Conservation (phyloP, 2,113 vertebrate genomes). For the Desmodus rotundus region DNA sequence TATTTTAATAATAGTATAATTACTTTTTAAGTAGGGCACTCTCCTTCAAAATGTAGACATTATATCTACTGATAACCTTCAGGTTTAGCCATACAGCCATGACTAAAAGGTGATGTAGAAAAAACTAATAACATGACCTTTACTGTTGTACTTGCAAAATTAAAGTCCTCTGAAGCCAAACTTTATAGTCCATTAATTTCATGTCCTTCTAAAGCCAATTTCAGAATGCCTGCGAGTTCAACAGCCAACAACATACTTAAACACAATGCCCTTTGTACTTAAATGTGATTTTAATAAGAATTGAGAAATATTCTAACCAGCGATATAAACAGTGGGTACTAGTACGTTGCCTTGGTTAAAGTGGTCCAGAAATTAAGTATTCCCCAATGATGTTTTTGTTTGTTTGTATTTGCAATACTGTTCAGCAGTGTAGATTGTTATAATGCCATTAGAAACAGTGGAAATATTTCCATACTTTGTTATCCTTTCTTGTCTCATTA, state of each 20-base stretch:
- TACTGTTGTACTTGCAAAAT: constrained; percentile 3
- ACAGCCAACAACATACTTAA: not conserved
- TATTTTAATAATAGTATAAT: not conserved
- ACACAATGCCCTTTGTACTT: not conserved
- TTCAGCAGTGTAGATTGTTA: not conserved
- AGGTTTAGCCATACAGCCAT: not conserved
- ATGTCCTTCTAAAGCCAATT: not conserved
- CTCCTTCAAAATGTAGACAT: not conserved
- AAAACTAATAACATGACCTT: constrained; percentile 21
- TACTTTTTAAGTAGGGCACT: not conserved
- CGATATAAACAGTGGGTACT: not conserved
- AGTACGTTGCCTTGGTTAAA: not conserved
- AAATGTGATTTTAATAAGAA: not conserved
- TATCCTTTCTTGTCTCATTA: not conserved
- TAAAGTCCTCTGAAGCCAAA: constrained; percentile 38
- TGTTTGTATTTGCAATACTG: not conserved
- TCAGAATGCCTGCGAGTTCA: not conserved
- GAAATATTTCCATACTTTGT: not conserved
- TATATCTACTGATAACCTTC: not conserved
- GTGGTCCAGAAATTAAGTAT: not conserved
- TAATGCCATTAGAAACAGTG: not conserved
- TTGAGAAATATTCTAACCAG: not conserved
- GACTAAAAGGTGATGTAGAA: not conserved
- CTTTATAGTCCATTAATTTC: constrained; percentile 31
- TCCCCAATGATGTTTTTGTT: not conserved